Base-by-base conservation (phyloP, 2,113 vertebrate genomes). In the Paedocypris sp. region DNA sequence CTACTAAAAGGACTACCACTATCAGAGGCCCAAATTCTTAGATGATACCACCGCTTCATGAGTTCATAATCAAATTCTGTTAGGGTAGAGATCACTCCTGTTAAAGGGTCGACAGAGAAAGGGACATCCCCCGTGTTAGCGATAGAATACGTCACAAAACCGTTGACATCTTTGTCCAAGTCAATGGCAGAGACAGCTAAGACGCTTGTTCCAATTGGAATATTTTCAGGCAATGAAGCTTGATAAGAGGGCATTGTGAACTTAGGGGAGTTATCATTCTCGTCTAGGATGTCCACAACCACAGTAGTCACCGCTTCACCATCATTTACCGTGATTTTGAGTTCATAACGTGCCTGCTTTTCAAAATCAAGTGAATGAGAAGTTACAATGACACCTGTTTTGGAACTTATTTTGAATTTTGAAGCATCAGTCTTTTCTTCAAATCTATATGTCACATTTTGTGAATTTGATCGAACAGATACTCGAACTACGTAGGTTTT, bases 21-120 rank as follows among this genome's bases (percentile, higher is more conserved):
- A 0, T 99, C 95, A 0, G 90, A 92, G 0, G 94, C 95, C 89
- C 91, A 92, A 13, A 98, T 82, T 16, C 83, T 85, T 39, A 99
- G 80, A 26, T 86, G 84, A 66, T 93, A 96, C 72, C 85, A 78
- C 6, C 95, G 83, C 56, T 87, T 91, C 90, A 93, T 94, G 45
- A 94, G 75, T 73, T 99, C 95, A 7, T 96, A 99, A 71, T 99
- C 94, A 75, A 98, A 76, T 9, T 86, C 80, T 60, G 86, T 86
- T 2, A 87, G 80, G 28, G 91, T 94, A 2, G 84, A 87, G 74
- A 99, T 91, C 46, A 88, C 43, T 0, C 94, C 95, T 4, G 85
- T 87, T 45, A 92, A 87, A 1, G 91, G 86, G 33, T 98, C 86
- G 2, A 99, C 90, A 9, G 75, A 73, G 68, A 99, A 99, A 1